These are phyloP conservation scores for Menidia menidia DNA, from an alignment of 2,797 vertebrate genomes.

Conservation along the genomic window DNA sequence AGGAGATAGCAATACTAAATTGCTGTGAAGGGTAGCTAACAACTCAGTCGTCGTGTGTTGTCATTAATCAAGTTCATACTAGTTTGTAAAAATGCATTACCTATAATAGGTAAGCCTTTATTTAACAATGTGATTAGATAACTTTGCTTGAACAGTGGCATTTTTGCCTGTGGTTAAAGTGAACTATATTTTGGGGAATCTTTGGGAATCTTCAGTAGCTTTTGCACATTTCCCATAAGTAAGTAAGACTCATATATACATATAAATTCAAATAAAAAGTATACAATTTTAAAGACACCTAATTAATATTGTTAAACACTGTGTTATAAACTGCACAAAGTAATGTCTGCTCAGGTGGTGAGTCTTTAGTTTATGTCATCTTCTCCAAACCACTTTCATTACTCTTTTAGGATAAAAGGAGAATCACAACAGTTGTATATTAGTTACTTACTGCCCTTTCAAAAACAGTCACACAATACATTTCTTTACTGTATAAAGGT, in stretches of 20 bases:
- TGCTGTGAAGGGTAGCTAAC: neutral
- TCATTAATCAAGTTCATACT: neutral
- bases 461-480: conserved; percentile 21
- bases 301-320: neutral
- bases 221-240: too few relatives aligned
- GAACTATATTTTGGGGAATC: too few relatives aligned
- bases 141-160: neutral
- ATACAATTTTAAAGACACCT: conserved; percentile 11
- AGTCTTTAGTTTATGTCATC: conserved; percentile 7
- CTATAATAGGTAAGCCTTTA: neutral
- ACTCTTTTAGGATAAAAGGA: neutral
- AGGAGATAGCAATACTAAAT: conserved; percentile 37
- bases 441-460: conserved; percentile 7
- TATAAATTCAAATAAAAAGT: too few relatives aligned
- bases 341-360: conserved; percentile 2
- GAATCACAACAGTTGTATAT: neutral
- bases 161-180: neutral
- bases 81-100: neutral
- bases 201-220: too few relatives aligned
- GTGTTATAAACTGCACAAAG: neutral
- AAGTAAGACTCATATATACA: too few relatives aligned
- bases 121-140: neutral
- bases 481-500: conserved; percentile 15
- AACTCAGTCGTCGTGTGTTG: neutral
- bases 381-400: neutral